Evolutionary conservation across 1,140 invertebrate species (phyloP).

Genomic region (Macrotrachela quadricornifera): DNA sequence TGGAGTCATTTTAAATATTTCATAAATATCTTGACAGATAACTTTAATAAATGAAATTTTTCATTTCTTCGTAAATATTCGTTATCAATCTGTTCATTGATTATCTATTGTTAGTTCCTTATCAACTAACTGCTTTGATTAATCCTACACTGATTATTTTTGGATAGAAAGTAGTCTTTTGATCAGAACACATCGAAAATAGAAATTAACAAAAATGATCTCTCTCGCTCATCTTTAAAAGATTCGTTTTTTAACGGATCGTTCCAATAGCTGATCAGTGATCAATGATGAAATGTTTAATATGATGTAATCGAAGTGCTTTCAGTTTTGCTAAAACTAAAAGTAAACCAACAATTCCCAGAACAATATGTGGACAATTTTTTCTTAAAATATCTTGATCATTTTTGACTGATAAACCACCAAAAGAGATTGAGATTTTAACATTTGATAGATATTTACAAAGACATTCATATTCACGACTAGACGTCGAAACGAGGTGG

Average conservation of each 20-base stretch:
- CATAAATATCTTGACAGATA: slow-evolving; percentile 95
- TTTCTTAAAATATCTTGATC: slow-evolving; percentile 83
- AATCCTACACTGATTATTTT: no score
- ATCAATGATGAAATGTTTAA: slow-evolving; percentile 93
- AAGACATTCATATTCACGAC: slow-evolving; percentile 93
- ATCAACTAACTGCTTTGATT: no score
- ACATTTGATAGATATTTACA: slow-evolving; percentile 87
- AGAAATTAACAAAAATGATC: no score
- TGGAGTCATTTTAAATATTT: slow-evolving; percentile 93
- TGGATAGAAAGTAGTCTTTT: no score
- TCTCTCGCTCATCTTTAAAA: neutral
- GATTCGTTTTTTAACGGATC: slow-evolving; percentile 61
- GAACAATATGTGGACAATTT: slow-evolving; percentile 86
- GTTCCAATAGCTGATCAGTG: slow-evolving; percentile 97
- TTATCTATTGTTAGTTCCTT: no score
- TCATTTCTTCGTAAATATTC: no score
- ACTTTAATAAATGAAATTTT: slow-evolving; percentile 41
- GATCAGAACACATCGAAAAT: no score
- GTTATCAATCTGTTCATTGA: no score
- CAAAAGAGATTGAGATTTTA: slow-evolving; percentile 86
- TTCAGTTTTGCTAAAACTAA: slow-evolving; percentile 67
- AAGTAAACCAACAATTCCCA: slow-evolving; percentile 85
- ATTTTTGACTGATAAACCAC: slow-evolving; percentile 79
- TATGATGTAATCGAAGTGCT: slow-evolving; percentile 64
- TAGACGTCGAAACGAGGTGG: no score